phyloP scores from a whole-genome alignment of 2,113 vertebrate genomes.

The Pachypanchax playfairii region DNA sequence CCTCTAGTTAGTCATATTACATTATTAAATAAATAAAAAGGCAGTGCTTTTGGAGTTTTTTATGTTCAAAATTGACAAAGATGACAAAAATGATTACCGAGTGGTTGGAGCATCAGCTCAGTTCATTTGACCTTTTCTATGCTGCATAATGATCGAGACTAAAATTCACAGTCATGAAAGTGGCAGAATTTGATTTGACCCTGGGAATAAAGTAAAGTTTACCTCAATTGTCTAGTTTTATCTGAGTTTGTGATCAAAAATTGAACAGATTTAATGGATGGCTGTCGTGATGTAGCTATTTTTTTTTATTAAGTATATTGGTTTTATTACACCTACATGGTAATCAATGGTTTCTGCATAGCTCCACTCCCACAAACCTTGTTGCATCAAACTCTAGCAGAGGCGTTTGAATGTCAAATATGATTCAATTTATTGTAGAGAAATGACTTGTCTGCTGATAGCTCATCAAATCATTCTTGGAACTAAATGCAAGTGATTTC shows the following conservation, averaged over 20 bases:
- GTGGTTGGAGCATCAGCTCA: no score
- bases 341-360: constrained; percentile 58
- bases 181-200: background rate
- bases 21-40: no score
- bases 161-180: background rate
- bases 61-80: no score
- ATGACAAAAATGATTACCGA: no score
- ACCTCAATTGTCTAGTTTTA: background rate
- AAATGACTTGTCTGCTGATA: constrained; percentile 33
- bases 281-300: constrained; percentile 6
- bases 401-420: constrained; percentile 62
- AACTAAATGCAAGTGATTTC: constrained; percentile 14
- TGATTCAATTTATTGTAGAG: constrained; percentile 38
- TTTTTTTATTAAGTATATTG: constrained; percentile 35
- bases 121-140: background rate
- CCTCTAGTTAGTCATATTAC: no score
- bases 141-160: background rate
- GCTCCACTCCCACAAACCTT: constrained; percentile 50
- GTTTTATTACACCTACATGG: constrained; percentile 47
- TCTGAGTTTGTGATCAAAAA: no score
- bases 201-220: background rate
- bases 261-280: background rate
- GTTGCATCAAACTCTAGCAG: constrained; percentile 44
- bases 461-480: constrained; percentile 38
- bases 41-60: no score